A percentile compares a stretch with the other conserved stretches of the same genome.
Evolutionary conservation across 1,140 invertebrate genomes (phyloP).

Genomic region (Listronotus oregonensis): DNA sequence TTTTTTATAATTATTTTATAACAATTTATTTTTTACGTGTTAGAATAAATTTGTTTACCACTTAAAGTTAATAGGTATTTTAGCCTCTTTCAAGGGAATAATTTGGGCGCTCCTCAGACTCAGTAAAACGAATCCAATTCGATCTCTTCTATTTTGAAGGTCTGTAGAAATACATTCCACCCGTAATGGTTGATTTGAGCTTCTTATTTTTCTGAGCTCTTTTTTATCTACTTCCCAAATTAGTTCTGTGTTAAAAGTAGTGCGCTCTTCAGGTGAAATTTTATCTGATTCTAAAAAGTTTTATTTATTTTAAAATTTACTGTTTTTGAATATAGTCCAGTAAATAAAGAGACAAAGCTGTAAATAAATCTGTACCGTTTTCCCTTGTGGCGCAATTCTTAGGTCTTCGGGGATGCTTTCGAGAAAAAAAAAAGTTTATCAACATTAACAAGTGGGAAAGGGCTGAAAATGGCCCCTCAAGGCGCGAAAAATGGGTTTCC

Average conservation of each 20-base stretch:
- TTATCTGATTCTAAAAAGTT: constrained; percentile 56
- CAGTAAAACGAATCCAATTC: constrained; percentile 59
- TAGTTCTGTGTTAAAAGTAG: constrained; percentile 57
- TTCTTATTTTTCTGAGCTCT: constrained; percentile 58
- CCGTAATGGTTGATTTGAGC: constrained; percentile 58
- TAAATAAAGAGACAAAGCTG: too few relatives aligned
- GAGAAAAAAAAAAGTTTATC: too few relatives aligned
- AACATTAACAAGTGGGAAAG: too few relatives aligned
- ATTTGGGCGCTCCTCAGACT: constrained; percentile 60
- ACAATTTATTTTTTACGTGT: too few relatives aligned
- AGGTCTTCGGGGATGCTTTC: too few relatives aligned
- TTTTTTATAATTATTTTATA: too few relatives aligned
- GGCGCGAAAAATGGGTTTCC: too few relatives aligned
- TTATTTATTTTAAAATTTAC: too few relatives aligned
- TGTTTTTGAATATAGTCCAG: too few relatives aligned
- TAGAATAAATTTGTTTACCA: constrained; percentile 55
- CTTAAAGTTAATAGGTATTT: constrained; percentile 46
- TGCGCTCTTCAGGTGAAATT: constrained; percentile 53
- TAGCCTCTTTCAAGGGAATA: constrained; percentile 42
- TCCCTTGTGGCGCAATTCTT: too few relatives aligned
- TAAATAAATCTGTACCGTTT: too few relatives aligned
- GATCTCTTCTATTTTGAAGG: constrained; percentile 55
- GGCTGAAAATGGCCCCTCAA: too few relatives aligned
- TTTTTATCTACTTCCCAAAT: constrained; percentile 61
- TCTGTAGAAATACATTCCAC: constrained; percentile 60